Conservation (phyloP, 2,113 vertebrate species). For the Sprattus sprattus region DNA sequence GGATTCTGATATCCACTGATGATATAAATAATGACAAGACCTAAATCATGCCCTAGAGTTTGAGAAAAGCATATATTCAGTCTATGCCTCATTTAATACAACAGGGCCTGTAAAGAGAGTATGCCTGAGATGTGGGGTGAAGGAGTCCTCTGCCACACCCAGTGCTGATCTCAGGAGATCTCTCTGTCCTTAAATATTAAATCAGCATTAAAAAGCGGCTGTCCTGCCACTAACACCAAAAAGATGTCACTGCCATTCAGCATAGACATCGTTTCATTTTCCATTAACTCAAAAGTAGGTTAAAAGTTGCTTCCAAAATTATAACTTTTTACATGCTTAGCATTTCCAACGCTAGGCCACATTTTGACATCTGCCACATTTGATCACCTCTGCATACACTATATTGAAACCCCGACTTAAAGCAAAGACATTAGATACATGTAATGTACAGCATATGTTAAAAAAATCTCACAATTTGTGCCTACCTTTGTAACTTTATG, state of each 20-base stretch:
- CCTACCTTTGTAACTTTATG: slow-evolving; percentile 4
- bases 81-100: background rate
- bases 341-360: background rate
- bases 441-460: background rate
- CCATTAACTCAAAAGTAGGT: background rate
- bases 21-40: background rate
- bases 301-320: background rate
- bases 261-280: background rate
- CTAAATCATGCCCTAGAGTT: background rate
- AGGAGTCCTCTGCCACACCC: slow-evolving; percentile 40
- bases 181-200: background rate
- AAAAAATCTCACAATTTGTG: background rate
- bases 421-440: background rate
- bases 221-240: background rate
- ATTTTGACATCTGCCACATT: background rate
- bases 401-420: background rate
- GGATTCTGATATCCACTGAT: background rate
- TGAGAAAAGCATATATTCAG: background rate
- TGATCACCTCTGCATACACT: background rate
- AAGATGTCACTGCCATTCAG: background rate
- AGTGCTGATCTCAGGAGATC: slow-evolving; percentile 5
- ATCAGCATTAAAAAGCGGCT: background rate
- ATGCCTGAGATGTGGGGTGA: slow-evolving; percentile 15
- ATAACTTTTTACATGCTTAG: background rate
- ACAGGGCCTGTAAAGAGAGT: slow-evolving; percentile 13